Conservation (phyloP, 2,113 vertebrate genomes). For the Loxodonta africana region DNA sequence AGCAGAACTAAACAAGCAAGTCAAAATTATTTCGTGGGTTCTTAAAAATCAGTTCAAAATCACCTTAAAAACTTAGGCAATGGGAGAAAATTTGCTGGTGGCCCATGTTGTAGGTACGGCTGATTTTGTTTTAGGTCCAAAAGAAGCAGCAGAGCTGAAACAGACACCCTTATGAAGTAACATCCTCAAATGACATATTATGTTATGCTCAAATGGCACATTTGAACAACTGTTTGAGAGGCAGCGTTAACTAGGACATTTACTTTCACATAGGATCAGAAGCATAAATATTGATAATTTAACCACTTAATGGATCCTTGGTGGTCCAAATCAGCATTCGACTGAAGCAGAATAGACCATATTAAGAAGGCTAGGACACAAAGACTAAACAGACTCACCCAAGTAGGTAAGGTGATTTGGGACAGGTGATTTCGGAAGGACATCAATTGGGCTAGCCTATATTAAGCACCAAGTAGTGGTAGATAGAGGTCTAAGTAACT, state of each 20-base stretch:
- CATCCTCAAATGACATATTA: background rate
- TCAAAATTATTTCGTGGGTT: slow-evolving; percentile 15
- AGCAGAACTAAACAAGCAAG: slow-evolving; percentile 26
- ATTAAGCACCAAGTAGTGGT: background rate
- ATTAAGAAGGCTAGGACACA: background rate
- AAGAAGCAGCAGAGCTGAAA: slow-evolving; percentile 41
- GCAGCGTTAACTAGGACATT: slow-evolving; percentile 11
- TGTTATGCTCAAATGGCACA: background rate
- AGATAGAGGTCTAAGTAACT: background rate
- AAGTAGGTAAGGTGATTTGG: background rate
- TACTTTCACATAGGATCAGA: background rate
- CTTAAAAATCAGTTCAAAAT: slow-evolving; percentile 61
- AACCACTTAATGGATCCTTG: background rate
- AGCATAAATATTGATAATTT: slow-evolving; percentile 8
- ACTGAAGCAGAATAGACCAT: background rate
- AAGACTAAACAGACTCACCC: background rate
- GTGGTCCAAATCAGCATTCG: background rate
- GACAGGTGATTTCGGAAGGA: background rate
- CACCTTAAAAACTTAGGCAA: slow-evolving; percentile 42
- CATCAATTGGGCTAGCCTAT: background rate
- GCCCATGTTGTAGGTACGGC: background rate
- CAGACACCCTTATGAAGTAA: background rate
- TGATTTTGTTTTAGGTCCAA: slow-evolving; percentile 62
- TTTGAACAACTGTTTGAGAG: background rate
- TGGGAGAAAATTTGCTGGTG: background rate